A percentile compares a stretch with the other conserved stretches of the same genome.
These are phyloP conservation scores for Loxodonta africana DNA, from an alignment of 2,113 vertebrate species.

Conservation along the genomic window DNA sequence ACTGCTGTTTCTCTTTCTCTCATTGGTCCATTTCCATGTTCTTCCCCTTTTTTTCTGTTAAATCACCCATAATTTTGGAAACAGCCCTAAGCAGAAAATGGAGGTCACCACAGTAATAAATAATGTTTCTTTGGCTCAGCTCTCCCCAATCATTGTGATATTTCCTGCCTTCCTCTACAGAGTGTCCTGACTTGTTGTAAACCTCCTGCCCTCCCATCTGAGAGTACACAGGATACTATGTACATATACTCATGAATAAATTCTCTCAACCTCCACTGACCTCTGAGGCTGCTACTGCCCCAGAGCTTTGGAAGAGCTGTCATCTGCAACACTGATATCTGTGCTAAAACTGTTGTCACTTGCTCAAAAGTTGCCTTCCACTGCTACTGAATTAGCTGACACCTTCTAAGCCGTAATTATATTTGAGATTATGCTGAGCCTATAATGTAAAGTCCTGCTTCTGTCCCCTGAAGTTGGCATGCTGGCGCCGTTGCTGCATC, in stretches of 20 bases:
- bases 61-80: neutral
- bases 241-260: neutral
- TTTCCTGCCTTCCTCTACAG: neutral
- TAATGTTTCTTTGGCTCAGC: neutral
- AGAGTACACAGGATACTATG: neutral
- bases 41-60: neutral
- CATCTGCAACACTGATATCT: neutral
- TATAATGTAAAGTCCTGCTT: neutral
- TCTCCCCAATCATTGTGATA: neutral
- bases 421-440: too few species aligned
- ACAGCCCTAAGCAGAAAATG: neutral
- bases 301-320: neutral
- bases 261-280: neutral
- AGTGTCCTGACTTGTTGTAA: neutral
- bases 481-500: neutral
- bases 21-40: neutral
- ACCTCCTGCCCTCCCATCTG: neutral
- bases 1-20: neutral
- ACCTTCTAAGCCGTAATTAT: neutral
- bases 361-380: neutral
- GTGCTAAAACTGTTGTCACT: neutral
- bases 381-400: neutral
- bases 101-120: neutral
- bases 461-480: neutral
- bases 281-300: neutral